Evolutionary conservation across 2,797 vertebrate genomes (phyloP).

Genomic region (Premnoplex brunnescens): DNA sequence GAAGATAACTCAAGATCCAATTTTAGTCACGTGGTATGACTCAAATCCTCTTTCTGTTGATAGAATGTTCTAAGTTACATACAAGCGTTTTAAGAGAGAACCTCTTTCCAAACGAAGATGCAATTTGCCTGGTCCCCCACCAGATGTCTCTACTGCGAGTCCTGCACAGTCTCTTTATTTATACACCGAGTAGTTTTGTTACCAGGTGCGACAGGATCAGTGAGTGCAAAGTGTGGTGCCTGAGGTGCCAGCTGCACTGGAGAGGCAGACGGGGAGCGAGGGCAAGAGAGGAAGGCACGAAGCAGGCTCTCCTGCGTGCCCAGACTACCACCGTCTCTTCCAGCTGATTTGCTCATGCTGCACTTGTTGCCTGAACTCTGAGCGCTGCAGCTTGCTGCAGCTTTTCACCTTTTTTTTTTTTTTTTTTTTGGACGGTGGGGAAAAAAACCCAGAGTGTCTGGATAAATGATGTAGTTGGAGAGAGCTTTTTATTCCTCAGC

Average conservation of each 20-base stretch:
- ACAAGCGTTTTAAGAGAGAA: not conserved
- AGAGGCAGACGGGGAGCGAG: not conserved
- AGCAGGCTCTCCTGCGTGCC: not conserved
- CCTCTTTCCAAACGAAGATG: not conserved
- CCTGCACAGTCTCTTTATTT: not conserved
- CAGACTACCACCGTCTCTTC: not conserved
- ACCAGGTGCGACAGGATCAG: constrained; percentile 30
- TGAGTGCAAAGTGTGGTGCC: not conserved
- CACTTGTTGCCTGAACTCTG: not conserved
- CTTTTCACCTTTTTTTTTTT: not conserved
- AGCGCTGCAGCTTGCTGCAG: not conserved
- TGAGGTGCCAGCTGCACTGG: not conserved
- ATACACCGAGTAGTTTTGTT: not conserved
- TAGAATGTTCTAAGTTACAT: too few species aligned
- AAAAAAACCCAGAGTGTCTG: not conserved
- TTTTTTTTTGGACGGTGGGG: too few species aligned
- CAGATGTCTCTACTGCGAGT: constrained; percentile 71
- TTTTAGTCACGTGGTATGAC: not conserved
- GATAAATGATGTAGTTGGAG: not conserved
- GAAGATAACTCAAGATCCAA: not conserved
- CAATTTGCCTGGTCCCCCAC: constrained; percentile 17
- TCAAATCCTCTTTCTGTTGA: not conserved
- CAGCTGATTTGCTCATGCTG: not conserved
- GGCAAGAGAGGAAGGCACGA: not conserved
- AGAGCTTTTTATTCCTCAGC: not conserved